These are phyloP conservation scores for Scartelaos histophorus DNA, from an alignment of 2,113 vertebrate genomes.

Conservation along the genomic window DNA sequence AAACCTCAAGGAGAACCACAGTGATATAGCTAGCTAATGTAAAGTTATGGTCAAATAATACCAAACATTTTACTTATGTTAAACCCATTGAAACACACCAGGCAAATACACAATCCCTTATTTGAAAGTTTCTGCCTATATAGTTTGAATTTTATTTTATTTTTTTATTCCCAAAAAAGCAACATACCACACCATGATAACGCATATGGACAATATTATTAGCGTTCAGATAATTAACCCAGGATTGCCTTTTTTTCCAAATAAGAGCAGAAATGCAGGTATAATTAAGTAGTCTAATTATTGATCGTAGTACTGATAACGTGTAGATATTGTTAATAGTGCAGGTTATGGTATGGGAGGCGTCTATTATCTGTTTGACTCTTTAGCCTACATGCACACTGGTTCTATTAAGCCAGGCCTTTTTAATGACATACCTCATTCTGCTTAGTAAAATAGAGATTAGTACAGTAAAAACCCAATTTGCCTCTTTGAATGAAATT, in stretches of 20 bases:
- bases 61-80: too few relatives aligned
- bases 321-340: slow-evolving; percentile 7
- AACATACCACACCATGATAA: background rate
- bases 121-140: too few relatives aligned
- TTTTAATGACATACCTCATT: slow-evolving; percentile 70
- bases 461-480: slow-evolving; percentile 71
- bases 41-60: too few relatives aligned
- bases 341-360: slow-evolving; percentile 26
- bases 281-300: background rate
- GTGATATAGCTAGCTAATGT: too few relatives aligned
- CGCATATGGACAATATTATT: background rate
- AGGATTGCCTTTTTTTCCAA: background rate
- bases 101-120: too few relatives aligned
- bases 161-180: background rate
- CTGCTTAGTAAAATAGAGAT: slow-evolving; percentile 73
- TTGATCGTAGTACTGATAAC: slow-evolving; percentile 15
- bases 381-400: slow-evolving; percentile 49
- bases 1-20: too few relatives aligned
- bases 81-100: too few relatives aligned
- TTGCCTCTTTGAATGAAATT: slow-evolving; percentile 75
- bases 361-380: slow-evolving; percentile 37
- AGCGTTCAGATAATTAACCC: background rate
- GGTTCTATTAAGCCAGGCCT: slow-evolving; percentile 63
- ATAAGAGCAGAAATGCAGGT: background rate
- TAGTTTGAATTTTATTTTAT: background rate